Evolutionary conservation across 2,888 invertebrate genomes (phyloP), one percentile per base, ranked within the genome.

Genomic region (Clusia tigrina): DNA sequence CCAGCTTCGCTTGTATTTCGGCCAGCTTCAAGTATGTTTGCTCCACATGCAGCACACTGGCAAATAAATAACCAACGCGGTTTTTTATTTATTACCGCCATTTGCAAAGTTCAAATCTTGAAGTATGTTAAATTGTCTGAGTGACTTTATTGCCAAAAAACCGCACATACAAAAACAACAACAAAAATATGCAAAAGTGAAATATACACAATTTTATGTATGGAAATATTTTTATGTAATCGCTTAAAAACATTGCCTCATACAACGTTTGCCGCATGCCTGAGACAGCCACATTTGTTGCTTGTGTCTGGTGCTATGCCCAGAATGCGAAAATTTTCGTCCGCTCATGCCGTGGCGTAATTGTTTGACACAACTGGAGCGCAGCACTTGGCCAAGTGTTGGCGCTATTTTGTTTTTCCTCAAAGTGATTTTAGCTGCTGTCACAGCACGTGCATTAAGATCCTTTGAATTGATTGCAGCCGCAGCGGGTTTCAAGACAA

Each of bases 311-410:
- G n/a, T n/a, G n/a, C n/a, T n/a, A n/a, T n/a, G n/a, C n/a, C n/a
- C n/a, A n/a, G n/a, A n/a, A n/a, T n/a, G n/a, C n/a, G n/a, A n/a
- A n/a, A n/a, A n/a, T n/a, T n/a, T n/a, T n/a, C n/a, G n/a, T n/a
- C n/a, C 24, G 12, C 25, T 51, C 32, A 51, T 58, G n/a, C 20
- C 12, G 51, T 58, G 58, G 51, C 18, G 64, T 51, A 64, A 67
- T 59, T 60, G 64, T 71, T 71, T 76, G 74, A 74, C 74, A 77
- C 76, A 74, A 77, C 75, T 74, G 69, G 74, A 74, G 74, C 74
- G 70, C 24, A 62, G 22, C 22, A 23, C 54, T n/a, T 42, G 6
- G 52, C 57, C 42, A 32, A 6, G 32, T 32, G 6, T 32, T 32
- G 32, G 6, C 6, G 32, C 32, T 12, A 32, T 9, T 32, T 32